phyloP scores from a whole-genome alignment of 2,888 invertebrate species.

The Caenorhabditis imperialis region DNA sequence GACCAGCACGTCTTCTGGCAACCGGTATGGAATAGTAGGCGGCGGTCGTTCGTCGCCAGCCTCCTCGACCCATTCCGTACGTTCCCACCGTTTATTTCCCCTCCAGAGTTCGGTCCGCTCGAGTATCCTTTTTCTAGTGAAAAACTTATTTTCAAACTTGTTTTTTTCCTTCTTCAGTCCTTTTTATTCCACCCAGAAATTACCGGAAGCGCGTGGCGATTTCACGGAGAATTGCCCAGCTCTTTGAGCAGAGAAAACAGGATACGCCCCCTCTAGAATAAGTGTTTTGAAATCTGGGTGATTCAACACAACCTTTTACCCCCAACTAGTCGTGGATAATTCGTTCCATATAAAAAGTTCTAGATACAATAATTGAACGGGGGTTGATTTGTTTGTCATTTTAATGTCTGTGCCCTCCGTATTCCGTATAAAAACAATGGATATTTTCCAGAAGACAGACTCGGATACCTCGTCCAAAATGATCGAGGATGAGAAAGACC shows the following conservation, averaged over 20 bases:
- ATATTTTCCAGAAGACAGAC: constrained; percentile 25
- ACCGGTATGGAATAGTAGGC: constrained; percentile 42
- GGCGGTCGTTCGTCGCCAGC: constrained; percentile 15
- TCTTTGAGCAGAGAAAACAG: constrained; percentile 15
- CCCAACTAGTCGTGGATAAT: no score
- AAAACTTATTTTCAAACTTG: constrained; percentile 12
- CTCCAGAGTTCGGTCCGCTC: constrained; percentile 7
- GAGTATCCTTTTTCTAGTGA: neutral
- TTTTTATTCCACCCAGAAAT: constrained; percentile 17
- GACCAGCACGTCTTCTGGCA: constrained; percentile 12
- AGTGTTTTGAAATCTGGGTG: neutral
- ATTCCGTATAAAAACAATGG: neutral
- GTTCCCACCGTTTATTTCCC: constrained; percentile 42
- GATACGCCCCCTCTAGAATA: neutral
- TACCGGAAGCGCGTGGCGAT: constrained; percentile 42
- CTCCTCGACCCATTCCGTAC: constrained; percentile 33
- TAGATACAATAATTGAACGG: no score
- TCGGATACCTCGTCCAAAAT: constrained; percentile 36
- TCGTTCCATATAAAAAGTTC: no score
- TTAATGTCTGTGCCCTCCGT: neutral
- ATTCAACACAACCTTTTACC: no score
- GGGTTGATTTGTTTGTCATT: no score
- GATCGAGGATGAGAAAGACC: constrained; percentile 56
- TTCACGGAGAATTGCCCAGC: constrained; percentile 42
- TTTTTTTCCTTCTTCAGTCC: constrained; percentile 9